phyloP scores from a whole-genome alignment of 2,888 invertebrate species.

The Netelia virgata region DNA sequence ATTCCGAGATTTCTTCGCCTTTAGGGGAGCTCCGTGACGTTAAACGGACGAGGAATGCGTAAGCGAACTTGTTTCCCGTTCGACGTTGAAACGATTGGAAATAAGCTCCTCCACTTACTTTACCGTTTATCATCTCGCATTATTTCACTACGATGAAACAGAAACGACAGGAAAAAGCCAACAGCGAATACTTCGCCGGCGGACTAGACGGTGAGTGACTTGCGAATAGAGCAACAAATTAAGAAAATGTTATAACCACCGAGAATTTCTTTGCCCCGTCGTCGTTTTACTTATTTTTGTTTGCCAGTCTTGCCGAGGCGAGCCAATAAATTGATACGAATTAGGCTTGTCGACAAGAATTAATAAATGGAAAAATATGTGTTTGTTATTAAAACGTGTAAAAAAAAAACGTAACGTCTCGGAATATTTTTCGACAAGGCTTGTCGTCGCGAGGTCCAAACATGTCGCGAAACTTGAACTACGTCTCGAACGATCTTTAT shows the following conservation, averaged over 20 bases:
- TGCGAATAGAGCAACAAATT: conserved; percentile 14
- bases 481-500: conserved; percentile 8
- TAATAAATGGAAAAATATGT: neutral
- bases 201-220: neutral
- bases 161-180: neutral
- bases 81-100: conserved; percentile 39
- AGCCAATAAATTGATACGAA: neutral
- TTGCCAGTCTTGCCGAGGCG: neutral
- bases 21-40: conserved; percentile 11
- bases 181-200: neutral
- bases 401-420: neutral
- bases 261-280: neutral
- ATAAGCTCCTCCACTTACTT: conserved; percentile 35
- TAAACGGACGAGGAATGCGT: conserved; percentile 12
- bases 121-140: conserved; percentile 24
- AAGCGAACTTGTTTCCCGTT: conserved; percentile 8
- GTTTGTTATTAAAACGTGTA: neutral
- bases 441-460: neutral
- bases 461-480: neutral
- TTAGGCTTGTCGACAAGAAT: neutral
- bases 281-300: neutral
- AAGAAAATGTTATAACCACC: neutral
- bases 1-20: conserved; percentile 12
- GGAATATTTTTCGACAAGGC: neutral
- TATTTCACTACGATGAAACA: conserved; percentile 4